A percentile compares a stretch with the other conserved stretches of the same genome.
phyloP scores from a whole-genome alignment of 2,113 vertebrate genomes.

The Indri indri region DNA sequence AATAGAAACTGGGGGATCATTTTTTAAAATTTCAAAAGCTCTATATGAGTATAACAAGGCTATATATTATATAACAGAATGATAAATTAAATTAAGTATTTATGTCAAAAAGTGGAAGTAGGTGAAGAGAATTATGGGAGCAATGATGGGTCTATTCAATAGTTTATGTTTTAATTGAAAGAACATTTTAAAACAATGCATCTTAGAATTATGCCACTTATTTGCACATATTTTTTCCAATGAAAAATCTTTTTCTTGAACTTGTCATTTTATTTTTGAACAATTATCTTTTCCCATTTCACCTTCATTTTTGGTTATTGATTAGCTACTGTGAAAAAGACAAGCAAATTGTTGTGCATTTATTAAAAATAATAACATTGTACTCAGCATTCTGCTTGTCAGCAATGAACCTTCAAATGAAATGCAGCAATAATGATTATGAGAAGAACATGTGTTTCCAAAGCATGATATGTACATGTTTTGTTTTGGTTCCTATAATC shows the following conservation, averaged over 20 bases:
- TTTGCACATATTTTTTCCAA: not conserved
- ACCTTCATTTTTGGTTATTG: not conserved
- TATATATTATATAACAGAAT: not conserved
- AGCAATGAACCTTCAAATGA: not conserved
- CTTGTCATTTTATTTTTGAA: slow-evolving; percentile 7
- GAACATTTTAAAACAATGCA: not conserved
- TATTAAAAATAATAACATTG: not conserved
- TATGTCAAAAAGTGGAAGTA: not conserved
- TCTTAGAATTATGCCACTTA: not conserved
- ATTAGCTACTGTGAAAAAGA: not conserved
- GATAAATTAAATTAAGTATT: not conserved
- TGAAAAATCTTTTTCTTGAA: not conserved
- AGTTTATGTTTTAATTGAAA: slow-evolving; percentile 8
- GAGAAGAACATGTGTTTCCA: not conserved
- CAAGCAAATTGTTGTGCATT: not conserved
- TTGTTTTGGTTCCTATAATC: not conserved
- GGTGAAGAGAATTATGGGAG: not conserved
- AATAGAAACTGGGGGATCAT: not conserved
- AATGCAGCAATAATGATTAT: not conserved
- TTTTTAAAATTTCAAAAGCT: not conserved
- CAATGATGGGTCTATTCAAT: not conserved
- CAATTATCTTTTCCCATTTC: not conserved
- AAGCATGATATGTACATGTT: not conserved
- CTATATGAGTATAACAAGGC: not conserved
- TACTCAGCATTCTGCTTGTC: not conserved